Evolutionary conservation across 2,797 vertebrate species (phyloP).

Genomic region (Schizopygopsis malacanthus): DNA sequence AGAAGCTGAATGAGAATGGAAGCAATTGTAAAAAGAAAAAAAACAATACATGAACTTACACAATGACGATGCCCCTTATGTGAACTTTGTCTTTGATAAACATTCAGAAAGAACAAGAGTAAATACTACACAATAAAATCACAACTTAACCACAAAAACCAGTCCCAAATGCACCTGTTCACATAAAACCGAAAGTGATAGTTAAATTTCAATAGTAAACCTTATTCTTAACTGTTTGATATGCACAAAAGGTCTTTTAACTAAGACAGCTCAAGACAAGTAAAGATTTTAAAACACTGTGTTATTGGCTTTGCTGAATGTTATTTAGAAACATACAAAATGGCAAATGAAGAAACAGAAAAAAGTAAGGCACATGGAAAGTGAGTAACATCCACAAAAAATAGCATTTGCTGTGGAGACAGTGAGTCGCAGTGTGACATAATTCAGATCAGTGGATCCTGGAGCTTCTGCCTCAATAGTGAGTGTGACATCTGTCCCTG

Average conservation of each 20-base stretch:
- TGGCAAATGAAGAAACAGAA: not conserved
- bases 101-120: not conserved
- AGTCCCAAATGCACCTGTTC: not conserved
- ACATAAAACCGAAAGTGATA: not conserved
- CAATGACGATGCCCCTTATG: not conserved
- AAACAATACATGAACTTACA: not conserved
- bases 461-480: slow-evolving; percentile 47
- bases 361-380: not conserved
- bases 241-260: not conserved
- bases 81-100: slow-evolving; percentile 1
- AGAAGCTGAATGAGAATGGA: not conserved
- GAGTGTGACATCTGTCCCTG: slow-evolving; percentile 46
- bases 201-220: not conserved
- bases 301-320: not conserved
- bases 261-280: not conserved
- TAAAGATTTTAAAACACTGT: not conserved
- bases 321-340: not conserved
- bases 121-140: not conserved
- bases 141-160: not conserved
- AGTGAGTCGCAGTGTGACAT: slow-evolving; percentile 17
- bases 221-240: not conserved
- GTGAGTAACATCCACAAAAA: not conserved
- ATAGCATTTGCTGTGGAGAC: not conserved
- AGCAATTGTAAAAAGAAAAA: not conserved
- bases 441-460: slow-evolving; percentile 34